These are phyloP conservation scores for Alouatta palliata DNA, from an alignment of 2,113 vertebrate species.

Conservation along the genomic window DNA sequence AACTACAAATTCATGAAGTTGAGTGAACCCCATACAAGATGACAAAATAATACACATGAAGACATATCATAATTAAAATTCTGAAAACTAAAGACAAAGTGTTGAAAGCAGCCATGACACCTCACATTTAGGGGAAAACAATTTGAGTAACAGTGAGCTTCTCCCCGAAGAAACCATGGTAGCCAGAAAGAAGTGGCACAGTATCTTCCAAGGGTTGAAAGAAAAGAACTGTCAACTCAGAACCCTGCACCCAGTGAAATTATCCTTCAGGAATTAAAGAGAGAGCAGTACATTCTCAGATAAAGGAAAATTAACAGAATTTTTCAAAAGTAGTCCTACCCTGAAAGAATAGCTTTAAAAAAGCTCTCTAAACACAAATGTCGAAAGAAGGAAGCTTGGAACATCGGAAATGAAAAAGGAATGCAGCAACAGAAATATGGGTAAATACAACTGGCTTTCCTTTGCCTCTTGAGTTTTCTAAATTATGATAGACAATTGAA, in stretches of 20 bases:
- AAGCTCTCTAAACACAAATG: constrained; percentile 4
- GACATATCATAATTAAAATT: neutral
- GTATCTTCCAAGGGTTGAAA: neutral
- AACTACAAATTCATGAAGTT: neutral
- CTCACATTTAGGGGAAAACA: neutral
- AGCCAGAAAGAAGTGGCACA: neutral
- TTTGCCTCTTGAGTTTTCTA: neutral
- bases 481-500: neutral
- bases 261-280: neutral
- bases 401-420: neutral
- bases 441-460: neutral
- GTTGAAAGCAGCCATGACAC: neutral
- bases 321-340: neutral
- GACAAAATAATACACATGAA: neutral
- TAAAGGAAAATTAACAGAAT: neutral
- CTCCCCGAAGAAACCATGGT: neutral
- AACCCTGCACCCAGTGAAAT: neutral
- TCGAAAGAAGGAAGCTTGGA: neutral
- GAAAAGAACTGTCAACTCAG: neutral
- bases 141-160: neutral
- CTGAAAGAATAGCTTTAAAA: neutral
- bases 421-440: neutral
- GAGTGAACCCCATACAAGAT: neutral
- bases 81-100: neutral
- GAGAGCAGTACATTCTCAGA: neutral